A percentile compares a stretch with the other conserved stretches of the same genome.
phyloP scores from a whole-genome alignment of 2,797 vertebrate genomes.

The Passerculus sandwichensis region DNA sequence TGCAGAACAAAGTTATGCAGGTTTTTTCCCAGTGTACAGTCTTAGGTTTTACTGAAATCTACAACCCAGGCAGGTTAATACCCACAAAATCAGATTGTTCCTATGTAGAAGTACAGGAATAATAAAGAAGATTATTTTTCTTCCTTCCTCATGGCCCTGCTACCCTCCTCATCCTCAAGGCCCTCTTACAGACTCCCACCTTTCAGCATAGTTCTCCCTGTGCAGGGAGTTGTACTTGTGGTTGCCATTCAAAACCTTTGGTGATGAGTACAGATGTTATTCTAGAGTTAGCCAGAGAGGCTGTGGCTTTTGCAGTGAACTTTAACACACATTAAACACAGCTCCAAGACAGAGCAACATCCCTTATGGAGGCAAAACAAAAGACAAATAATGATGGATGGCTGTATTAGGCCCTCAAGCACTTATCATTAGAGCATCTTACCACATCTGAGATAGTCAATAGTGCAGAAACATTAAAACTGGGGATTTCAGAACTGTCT shows the following conservation, averaged over 20 bases:
- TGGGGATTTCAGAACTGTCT: background rate
- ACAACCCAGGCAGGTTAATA: background rate
- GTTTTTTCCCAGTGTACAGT: background rate
- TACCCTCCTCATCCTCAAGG: background rate
- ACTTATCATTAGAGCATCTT: background rate
- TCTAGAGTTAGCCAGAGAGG: background rate
- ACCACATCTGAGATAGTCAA: background rate
- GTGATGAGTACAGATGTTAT: background rate
- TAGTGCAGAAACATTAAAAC: background rate
- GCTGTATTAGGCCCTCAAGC: background rate
- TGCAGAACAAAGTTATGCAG: background rate
- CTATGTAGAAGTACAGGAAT: background rate
- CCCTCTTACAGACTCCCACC: background rate
- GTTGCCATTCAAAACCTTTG: background rate
- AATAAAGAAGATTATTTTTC: background rate
- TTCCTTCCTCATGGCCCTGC: background rate
- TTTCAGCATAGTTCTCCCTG: background rate
- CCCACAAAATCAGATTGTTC: background rate
- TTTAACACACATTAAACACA: background rate
- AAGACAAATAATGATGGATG: background rate
- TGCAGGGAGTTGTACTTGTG: background rate
- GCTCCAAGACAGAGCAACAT: conserved; percentile 1
- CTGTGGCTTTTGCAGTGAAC: background rate
- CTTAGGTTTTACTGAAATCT: background rate
- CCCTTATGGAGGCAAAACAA: background rate